Conservation (phyloP, 2,888 invertebrate species). For the Synanthedon myopaeformis region DNA sequence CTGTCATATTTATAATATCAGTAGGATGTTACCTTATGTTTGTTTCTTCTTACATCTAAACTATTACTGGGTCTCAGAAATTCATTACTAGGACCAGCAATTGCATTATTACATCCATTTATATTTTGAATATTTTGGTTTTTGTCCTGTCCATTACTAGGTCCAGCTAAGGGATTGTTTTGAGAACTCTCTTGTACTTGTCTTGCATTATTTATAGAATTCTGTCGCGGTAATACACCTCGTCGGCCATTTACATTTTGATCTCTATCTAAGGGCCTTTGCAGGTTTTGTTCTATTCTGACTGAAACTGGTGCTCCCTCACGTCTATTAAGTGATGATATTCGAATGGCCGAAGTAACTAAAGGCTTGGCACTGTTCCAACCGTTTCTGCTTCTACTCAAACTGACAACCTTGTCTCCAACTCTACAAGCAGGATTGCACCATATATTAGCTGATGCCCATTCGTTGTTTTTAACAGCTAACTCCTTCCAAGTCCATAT, state of each 20-base stretch:
- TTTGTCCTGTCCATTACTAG: slow-evolving; percentile 41
- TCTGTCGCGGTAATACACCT: slow-evolving; percentile 65
- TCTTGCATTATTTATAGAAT: slow-evolving; percentile 22
- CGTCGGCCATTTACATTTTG: slow-evolving; percentile 80
- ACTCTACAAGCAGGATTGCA: slow-evolving; percentile 90
- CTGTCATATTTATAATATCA: not conserved
- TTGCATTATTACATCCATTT: slow-evolving; percentile 18
- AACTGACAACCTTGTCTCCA: slow-evolving; percentile 81
- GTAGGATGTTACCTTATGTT: slow-evolving; percentile 33
- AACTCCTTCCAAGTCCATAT: slow-evolving; percentile 83
- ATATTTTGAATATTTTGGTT: slow-evolving; percentile 26
- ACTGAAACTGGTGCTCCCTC: slow-evolving; percentile 60
- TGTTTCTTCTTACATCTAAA: slow-evolving; percentile 43
- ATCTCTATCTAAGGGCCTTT: slow-evolving; percentile 72
- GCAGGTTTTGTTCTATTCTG: slow-evolving; percentile 58
- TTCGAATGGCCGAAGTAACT: slow-evolving; percentile 67
- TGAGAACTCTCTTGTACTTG: slow-evolving; percentile 24
- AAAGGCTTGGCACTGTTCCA: slow-evolving; percentile 65
- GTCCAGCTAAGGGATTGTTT: slow-evolving; percentile 54
- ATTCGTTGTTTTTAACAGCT: slow-evolving; percentile 79
- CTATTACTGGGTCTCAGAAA: slow-evolving; percentile 22
- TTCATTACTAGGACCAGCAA: slow-evolving; percentile 30
- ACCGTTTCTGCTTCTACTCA: slow-evolving; percentile 72
- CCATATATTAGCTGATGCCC: slow-evolving; percentile 90
- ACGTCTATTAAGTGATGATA: slow-evolving; percentile 42